Percentiles rank a stretch among this genome's conserved stretches.
Evolutionary conservation across 2,888 invertebrate species (phyloP).

Genomic region (Entomobrya proxima): DNA sequence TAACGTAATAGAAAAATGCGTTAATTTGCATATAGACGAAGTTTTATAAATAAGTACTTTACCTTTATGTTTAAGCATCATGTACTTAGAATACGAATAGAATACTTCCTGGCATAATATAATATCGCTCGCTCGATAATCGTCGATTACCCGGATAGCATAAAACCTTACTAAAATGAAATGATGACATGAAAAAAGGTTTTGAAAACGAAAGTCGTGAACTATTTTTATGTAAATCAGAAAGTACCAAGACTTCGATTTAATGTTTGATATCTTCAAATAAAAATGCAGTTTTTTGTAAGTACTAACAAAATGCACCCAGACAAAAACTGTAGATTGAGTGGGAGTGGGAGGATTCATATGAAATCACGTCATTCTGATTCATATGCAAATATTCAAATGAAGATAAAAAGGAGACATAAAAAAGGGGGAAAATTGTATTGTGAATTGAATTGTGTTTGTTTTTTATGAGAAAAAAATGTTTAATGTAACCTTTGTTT

Average conservation of each 20-base stretch:
- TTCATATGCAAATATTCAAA: slow-evolving; percentile 45
- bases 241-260: background rate
- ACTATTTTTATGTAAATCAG: slow-evolving; percentile 36
- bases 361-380: background rate
- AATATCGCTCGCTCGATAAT: slow-evolving; percentile 19
- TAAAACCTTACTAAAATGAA: background rate
- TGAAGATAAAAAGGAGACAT: background rate
- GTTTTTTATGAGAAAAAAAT: background rate
- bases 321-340: background rate
- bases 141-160: background rate
- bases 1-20: background rate
- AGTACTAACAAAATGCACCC: background rate
- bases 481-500: background rate
- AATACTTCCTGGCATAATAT: background rate
- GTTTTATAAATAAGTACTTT: too few relatives aligned
- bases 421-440: background rate
- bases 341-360: slow-evolving; percentile 25
- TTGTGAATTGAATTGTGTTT: background rate
- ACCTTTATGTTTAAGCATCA: too few relatives aligned
- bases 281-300: too few relatives aligned
- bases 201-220: slow-evolving; percentile 32
- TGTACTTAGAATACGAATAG: too few relatives aligned
- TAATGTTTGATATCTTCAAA: background rate
- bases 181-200: background rate
- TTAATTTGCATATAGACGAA: slow-evolving; percentile 11